Conservation (phyloP, 23 tunicate species). For the Diplosoma virens region DNA sequence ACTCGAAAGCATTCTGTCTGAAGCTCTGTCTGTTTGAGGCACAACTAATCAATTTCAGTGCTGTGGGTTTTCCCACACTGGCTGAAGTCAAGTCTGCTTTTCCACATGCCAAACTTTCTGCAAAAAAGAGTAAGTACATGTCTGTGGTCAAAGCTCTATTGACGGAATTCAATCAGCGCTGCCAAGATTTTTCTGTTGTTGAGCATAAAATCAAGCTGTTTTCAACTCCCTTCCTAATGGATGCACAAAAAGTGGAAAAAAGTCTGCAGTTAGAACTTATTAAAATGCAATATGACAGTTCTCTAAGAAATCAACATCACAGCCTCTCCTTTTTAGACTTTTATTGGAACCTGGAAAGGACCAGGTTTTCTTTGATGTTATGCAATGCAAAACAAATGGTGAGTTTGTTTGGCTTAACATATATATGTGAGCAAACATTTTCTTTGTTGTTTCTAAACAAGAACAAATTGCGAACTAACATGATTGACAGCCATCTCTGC, state of each 20-base stretch:
- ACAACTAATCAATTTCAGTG: not conserved
- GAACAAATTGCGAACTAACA: not conserved
- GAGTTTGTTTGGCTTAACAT: not conserved
- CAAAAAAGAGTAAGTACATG: constrained; percentile 13
- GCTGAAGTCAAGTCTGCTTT: constrained; percentile 11
- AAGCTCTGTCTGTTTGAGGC: not conserved
- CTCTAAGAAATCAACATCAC: constrained; percentile 3
- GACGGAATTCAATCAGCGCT: constrained; percentile 5
- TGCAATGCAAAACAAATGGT: constrained; percentile 10
- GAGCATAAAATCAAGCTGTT: not conserved
- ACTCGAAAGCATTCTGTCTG: not conserved
- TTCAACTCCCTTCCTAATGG: constrained; percentile 2
- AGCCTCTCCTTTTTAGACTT: not conserved
- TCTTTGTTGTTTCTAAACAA: not conserved
- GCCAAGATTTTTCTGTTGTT: not conserved
- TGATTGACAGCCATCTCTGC: not conserved
- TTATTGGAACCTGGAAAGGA: not conserved
- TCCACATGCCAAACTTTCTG: constrained; percentile 6
- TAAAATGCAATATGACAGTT: not conserved
- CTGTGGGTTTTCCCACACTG: not conserved
- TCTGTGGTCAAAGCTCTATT: not conserved
- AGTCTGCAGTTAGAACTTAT: constrained; percentile 6
- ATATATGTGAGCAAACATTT: constrained; percentile 4
- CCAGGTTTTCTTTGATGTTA: not conserved
- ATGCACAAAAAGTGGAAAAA: constrained; percentile 5